Conservation (phyloP, 2,888 invertebrate genomes). For the Vannuccia rotundouncinata region DNA sequence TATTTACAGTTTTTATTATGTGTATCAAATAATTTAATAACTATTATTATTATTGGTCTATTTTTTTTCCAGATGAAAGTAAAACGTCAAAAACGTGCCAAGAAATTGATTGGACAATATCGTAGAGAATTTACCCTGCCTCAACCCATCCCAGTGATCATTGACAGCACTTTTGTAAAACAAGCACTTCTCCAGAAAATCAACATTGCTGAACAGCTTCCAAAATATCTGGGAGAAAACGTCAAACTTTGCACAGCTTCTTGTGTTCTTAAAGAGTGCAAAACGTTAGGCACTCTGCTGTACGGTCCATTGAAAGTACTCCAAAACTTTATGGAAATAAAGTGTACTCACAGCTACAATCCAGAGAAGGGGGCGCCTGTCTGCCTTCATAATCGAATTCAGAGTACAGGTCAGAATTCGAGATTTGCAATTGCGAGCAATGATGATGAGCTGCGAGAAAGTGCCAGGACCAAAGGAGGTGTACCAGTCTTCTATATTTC, state of each 20-base stretch:
- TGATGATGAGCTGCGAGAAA: slow-evolving; percentile 25
- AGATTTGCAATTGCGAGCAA: slow-evolving; percentile 22
- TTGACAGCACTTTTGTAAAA: slow-evolving; percentile 28
- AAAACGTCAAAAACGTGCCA: neutral
- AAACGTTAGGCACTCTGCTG: slow-evolving; percentile 3
- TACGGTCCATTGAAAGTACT: slow-evolving; percentile 25
- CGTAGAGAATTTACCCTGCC: neutral
- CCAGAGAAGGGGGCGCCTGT: slow-evolving; percentile 6
- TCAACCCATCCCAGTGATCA: slow-evolving; percentile 3
- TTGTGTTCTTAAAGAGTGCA: slow-evolving; percentile 32
- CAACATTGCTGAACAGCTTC: slow-evolving; percentile 21
- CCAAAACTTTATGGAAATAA: slow-evolving; percentile 1
- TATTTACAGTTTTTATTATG: no score
- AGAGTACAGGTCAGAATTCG: neutral
- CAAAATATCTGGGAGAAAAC: neutral
- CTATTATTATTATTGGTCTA: neutral
- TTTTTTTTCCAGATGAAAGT: neutral
- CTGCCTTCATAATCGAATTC: slow-evolving; percentile 6
- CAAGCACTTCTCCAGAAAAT: neutral
- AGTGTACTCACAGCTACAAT: slow-evolving; percentile 27
- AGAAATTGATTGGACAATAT: neutral
- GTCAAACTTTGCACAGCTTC: slow-evolving; percentile 5
- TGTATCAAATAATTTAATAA: no score
- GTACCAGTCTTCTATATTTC: slow-evolving; percentile 20
- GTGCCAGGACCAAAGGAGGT: neutral